Evolutionary conservation across 2,113 vertebrate species (phyloP).

Genomic region (Cygnus atratus): DNA sequence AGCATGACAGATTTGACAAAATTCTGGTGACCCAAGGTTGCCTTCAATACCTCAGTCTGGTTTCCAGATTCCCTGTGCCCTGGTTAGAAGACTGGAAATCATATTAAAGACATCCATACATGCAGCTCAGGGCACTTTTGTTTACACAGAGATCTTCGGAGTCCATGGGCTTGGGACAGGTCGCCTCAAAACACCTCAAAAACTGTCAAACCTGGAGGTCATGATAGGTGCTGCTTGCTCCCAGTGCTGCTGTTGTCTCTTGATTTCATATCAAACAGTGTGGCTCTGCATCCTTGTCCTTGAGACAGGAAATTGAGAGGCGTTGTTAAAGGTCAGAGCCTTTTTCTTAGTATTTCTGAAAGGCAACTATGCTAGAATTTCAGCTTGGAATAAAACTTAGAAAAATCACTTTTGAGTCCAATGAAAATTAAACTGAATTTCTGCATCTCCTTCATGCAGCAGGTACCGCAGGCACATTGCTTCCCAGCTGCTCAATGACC

Average conservation of each 20-base stretch:
- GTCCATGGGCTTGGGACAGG: neutral
- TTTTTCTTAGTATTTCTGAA: neutral
- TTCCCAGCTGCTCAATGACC: neutral
- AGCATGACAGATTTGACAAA: neutral
- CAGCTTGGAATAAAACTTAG: neutral
- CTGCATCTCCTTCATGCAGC: neutral
- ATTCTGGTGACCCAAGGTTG: neutral
- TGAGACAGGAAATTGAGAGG: neutral
- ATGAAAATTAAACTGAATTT: neutral
- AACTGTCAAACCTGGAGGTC: neutral
- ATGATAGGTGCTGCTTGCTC: neutral
- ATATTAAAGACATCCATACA: neutral
- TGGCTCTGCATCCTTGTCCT: neutral
- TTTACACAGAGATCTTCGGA: neutral
- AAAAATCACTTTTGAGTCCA: neutral
- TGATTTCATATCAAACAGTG: neutral
- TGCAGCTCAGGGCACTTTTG: neutral
- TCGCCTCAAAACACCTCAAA: neutral
- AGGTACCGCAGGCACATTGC: neutral
- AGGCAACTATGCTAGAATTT: neutral
- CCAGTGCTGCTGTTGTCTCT: neutral
- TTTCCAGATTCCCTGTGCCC: neutral
- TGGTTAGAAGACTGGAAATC: neutral
- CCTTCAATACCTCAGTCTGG: neutral
- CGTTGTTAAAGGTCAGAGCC: neutral